A percentile compares a stretch with the other conserved stretches of the same genome.
These are phyloP conservation scores for Mormyrus lacerda DNA, from an alignment of 2,113 vertebrate species.

Conservation along the genomic window DNA sequence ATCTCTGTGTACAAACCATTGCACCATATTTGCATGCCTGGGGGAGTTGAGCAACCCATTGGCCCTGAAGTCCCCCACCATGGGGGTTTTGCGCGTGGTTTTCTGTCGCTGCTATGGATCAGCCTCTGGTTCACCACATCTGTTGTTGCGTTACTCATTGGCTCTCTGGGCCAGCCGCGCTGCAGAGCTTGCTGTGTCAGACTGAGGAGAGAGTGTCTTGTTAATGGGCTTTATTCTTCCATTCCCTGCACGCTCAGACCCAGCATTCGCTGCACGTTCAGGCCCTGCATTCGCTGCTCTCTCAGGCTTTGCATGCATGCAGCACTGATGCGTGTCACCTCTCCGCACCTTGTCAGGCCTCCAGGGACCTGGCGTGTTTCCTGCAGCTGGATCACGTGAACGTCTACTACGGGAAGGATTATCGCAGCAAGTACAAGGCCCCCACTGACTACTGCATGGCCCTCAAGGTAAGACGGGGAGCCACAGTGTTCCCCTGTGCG, in stretches of 20 bases:
- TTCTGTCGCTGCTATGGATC: background rate
- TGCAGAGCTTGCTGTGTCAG: background rate
- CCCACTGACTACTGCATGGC: slow-evolving; percentile 93
- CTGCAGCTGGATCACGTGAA: slow-evolving; percentile 95
- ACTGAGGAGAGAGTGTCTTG: background rate
- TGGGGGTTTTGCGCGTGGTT: background rate
- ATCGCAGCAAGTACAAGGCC: slow-evolving; percentile 94
- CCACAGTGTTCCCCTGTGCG: background rate
- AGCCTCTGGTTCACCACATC: background rate
- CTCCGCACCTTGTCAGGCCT: slow-evolving; percentile 59
- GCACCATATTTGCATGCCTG: background rate
- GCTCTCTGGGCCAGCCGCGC: background rate
- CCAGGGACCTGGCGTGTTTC: slow-evolving; percentile 90
- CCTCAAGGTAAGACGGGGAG: slow-evolving; percentile 73
- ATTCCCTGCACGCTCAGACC: background rate
- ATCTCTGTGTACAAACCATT: background rate
- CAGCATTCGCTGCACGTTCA: background rate
- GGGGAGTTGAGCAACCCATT: background rate
- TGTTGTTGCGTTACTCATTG: background rate
- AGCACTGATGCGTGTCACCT: background rate
- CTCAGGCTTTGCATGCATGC: background rate
- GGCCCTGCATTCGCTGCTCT: background rate
- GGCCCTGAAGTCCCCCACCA: background rate
- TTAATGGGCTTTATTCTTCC: background rate
- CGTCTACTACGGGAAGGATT: slow-evolving; percentile 90